These are phyloP conservation scores for Alosa alosa DNA, from an alignment of 2,113 vertebrate genomes.

Conservation along the genomic window DNA sequence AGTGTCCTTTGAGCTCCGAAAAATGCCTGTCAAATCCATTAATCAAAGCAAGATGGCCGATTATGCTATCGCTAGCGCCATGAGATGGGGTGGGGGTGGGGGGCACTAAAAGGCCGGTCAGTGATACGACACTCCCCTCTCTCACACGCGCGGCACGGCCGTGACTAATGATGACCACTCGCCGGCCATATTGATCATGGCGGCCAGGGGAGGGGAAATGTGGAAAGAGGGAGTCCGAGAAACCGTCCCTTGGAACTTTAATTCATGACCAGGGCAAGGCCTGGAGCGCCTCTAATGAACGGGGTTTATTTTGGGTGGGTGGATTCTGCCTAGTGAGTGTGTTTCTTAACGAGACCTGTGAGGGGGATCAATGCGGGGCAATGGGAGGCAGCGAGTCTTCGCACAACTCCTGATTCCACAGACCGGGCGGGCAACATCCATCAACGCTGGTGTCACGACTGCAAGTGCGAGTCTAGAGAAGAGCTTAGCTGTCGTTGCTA, in stretches of 20 bases:
- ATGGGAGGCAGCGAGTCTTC: background rate
- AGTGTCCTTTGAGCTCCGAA: slow-evolving; percentile 60
- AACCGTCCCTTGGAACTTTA: slow-evolving; percentile 25
- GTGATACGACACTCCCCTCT: slow-evolving; percentile 42
- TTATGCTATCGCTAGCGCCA: slow-evolving; percentile 55
- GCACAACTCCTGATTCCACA: background rate
- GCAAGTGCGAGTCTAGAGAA: background rate
- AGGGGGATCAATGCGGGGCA: background rate
- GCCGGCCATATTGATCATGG: slow-evolving; percentile 62
- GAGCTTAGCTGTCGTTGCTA: background rate
- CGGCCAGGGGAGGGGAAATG: slow-evolving; percentile 33
- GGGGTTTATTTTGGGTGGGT: slow-evolving; percentile 2
- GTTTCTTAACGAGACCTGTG: background rate
- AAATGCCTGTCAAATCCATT: slow-evolving; percentile 66
- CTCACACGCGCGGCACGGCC: slow-evolving; percentile 30
- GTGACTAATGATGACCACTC: slow-evolving; percentile 63
- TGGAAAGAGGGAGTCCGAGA: slow-evolving; percentile 46
- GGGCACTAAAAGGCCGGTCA: slow-evolving; percentile 61
- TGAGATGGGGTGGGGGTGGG: slow-evolving; percentile 41
- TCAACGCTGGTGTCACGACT: background rate
- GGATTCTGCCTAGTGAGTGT: slow-evolving; percentile 2
- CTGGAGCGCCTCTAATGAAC: background rate
- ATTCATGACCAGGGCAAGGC: background rate
- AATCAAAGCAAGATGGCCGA: slow-evolving; percentile 65
- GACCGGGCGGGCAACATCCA: background rate